Conservation (phyloP, 2,888 invertebrate genomes). For the Diabrotica balteata region DNA sequence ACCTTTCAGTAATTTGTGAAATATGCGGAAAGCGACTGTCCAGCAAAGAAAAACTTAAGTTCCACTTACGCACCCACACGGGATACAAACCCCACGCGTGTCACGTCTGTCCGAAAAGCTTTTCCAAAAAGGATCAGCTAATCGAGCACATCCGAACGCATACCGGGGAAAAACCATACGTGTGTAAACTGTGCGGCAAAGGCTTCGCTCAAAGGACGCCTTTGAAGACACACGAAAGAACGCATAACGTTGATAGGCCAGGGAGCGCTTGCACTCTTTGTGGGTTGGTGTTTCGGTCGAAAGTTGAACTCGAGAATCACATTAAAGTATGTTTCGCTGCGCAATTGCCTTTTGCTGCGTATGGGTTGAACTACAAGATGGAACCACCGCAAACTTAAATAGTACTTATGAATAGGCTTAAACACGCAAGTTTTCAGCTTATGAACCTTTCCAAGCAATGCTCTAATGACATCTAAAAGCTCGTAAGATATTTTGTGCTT, state of each 20-base stretch:
- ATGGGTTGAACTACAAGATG: conserved; percentile 27
- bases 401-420: neutral
- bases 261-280: conserved; percentile 29
- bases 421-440: no score
- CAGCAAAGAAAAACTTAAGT: conserved; percentile 42
- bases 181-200: conserved; percentile 52
- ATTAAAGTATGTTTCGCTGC: conserved; percentile 28
- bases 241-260: conserved; percentile 27
- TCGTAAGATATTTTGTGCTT: no score
- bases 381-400: conserved; percentile 20
- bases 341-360: conserved; percentile 23
- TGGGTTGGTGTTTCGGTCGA: conserved; percentile 25
- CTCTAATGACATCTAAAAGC: no score
- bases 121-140: conserved; percentile 59
- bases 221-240: conserved; percentile 39
- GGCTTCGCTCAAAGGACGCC: conserved; percentile 67
- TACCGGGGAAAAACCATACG: conserved; percentile 56
- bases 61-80: conserved; percentile 63
- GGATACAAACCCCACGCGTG: conserved; percentile 63
- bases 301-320: conserved; percentile 28
- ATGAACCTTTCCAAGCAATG: no score
- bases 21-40: conserved; percentile 46
- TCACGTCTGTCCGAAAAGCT: conserved; percentile 62
- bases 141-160: conserved; percentile 50
- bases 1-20: conserved; percentile 57